A percentile compares a stretch with the other conserved stretches of the same genome.
Evolutionary conservation across 2,113 vertebrate species (phyloP).

Genomic region (Carettochelys insculpta): DNA sequence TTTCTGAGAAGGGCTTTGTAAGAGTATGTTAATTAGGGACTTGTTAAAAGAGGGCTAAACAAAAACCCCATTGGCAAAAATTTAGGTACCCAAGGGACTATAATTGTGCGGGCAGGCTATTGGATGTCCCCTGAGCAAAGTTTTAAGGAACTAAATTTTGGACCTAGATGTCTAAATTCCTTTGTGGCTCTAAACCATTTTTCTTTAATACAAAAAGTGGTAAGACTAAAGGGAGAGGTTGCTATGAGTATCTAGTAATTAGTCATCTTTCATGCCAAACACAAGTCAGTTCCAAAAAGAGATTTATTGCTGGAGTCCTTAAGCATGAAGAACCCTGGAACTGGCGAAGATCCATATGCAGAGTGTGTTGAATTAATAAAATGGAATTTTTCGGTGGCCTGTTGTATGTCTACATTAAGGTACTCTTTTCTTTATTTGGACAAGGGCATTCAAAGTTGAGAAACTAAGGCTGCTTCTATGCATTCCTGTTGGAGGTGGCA

Average conservation of each 20-base stretch:
- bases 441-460: not conserved
- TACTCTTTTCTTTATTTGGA: not conserved
- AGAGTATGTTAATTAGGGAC: conserved; percentile 5
- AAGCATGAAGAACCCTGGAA: not conserved
- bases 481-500: too few relatives aligned
- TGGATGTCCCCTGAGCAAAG: not conserved
- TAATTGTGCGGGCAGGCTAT: not conserved
- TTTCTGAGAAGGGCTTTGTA: not conserved
- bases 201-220: not conserved
- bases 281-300: not conserved
- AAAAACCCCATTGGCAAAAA: conserved; percentile 48
- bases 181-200: not conserved
- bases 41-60: conserved; percentile 56
- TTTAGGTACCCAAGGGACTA: not conserved
- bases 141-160: not conserved
- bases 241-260: not conserved
- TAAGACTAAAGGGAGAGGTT: not conserved
- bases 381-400: not conserved
- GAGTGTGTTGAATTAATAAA: not conserved
- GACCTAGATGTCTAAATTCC: not conserved
- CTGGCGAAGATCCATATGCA: not conserved
- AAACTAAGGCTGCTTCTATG: too few relatives aligned
- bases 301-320: not conserved
- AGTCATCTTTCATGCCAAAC: not conserved
- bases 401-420: not conserved